phyloP scores from a whole-genome alignment of 2,113 vertebrate genomes.

The Danionella cerebrum region DNA sequence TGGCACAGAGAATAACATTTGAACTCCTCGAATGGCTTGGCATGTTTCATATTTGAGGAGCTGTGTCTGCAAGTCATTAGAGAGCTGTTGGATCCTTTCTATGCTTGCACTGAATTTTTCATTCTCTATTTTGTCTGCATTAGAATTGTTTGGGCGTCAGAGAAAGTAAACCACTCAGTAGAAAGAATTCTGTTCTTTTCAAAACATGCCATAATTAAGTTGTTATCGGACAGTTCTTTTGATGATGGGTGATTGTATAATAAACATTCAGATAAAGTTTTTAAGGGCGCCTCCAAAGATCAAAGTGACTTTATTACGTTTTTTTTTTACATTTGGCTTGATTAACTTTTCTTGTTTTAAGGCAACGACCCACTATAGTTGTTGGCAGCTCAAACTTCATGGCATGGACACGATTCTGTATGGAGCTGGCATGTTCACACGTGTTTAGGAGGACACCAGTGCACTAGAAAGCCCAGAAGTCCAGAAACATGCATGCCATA shows the following conservation, averaged over 20 bases:
- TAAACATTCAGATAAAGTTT: neutral
- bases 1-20: conserved; percentile 11
- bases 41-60: neutral
- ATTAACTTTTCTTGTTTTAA: too few relatives aligned
- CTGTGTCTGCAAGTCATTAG: conserved; percentile 1
- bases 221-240: neutral
- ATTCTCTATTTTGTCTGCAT: neutral
- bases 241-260: neutral
- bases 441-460: too few relatives aligned
- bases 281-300: too few relatives aligned
- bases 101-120: neutral
- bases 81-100: neutral
- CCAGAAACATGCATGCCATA: too few relatives aligned
- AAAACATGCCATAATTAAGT: neutral
- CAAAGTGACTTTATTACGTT: too few relatives aligned
- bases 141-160: neutral
- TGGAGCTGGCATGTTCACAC: too few relatives aligned
- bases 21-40: neutral
- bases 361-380: too few relatives aligned
- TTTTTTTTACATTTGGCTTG: too few relatives aligned
- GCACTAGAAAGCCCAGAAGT: too few relatives aligned
- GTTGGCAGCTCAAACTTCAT: too few relatives aligned
- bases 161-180: neutral
- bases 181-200: neutral
- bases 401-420: too few relatives aligned